Conservation (phyloP, 2,113 vertebrate species). For the Todiramphus chloris region DNA sequence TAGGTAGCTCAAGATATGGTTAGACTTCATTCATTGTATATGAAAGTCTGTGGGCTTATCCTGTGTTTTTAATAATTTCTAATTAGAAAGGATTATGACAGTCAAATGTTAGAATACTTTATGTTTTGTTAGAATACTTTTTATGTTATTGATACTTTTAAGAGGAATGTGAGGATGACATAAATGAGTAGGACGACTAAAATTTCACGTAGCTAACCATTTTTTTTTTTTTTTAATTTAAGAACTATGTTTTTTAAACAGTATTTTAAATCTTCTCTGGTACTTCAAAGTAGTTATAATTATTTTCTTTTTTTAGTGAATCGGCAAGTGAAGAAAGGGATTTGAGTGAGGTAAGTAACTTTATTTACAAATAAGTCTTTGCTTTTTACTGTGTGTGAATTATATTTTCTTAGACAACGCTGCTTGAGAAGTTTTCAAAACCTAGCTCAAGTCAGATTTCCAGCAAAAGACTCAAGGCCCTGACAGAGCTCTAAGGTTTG, state of each 20-base stretch:
- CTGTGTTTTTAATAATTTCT: neutral
- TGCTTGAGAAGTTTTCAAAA: neutral
- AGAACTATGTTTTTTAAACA: neutral
- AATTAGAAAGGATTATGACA: neutral
- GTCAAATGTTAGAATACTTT: neutral
- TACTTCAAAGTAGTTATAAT: neutral
- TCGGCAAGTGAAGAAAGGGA: constrained; percentile 45
- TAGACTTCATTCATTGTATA: neutral
- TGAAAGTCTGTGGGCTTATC: neutral
- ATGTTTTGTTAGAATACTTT: too few species aligned
- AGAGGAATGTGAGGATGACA: neutral
- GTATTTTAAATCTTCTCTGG: neutral
- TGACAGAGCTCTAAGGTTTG: neutral
- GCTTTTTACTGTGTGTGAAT: neutral
- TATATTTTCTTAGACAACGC: neutral
- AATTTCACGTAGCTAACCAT: neutral
- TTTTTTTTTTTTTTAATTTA: neutral
- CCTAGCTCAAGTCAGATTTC: neutral
- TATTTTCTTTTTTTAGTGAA: constrained; percentile 67
- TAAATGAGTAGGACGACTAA: neutral
- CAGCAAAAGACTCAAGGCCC: neutral
- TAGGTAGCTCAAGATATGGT: neutral
- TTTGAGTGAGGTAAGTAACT: constrained; percentile 71
- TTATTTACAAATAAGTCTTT: neutral
- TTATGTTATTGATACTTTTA: neutral